Conservation (phyloP, 2,888 invertebrate genomes). For the Chalcis sispes region DNA sequence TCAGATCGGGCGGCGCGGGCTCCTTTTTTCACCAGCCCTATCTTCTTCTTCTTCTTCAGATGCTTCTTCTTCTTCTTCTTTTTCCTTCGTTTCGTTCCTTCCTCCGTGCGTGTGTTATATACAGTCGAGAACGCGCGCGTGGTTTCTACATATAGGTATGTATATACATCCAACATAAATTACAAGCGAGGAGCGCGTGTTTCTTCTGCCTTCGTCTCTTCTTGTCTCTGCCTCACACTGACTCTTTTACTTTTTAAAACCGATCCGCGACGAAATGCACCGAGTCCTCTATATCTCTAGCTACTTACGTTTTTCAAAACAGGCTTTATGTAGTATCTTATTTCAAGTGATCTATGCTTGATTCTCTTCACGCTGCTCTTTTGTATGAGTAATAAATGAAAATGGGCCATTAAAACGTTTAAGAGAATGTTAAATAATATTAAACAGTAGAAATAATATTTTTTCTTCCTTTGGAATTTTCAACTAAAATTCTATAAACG, state of each 20-base stretch:
- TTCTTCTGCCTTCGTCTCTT: slow-evolving; percentile 22
- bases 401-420: slow-evolving; percentile 24
- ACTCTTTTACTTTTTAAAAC: slow-evolving; percentile 35
- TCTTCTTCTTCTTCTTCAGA: slow-evolving; percentile 42
- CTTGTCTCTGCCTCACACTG: slow-evolving; percentile 24
- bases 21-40: slow-evolving; percentile 16
- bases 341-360: slow-evolving; percentile 33
- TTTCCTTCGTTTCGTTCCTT: background rate
- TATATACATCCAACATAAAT: slow-evolving; percentile 58
- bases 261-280: slow-evolving; percentile 15
- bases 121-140: too few relatives aligned
- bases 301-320: slow-evolving; percentile 41
- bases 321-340: slow-evolving; percentile 43
- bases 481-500: too few relatives aligned
- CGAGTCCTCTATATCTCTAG: slow-evolving; percentile 14
- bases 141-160: slow-evolving; percentile 60
- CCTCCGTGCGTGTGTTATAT: background rate
- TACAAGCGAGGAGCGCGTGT: slow-evolving; percentile 46
- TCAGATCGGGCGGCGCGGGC: slow-evolving; percentile 52
- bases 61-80: background rate
- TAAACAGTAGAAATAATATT: too few relatives aligned
- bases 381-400: slow-evolving; percentile 22
- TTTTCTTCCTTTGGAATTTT: too few relatives aligned
- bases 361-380: background rate
- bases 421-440: slow-evolving; percentile 1